These are phyloP conservation scores for Punctoribates punctum DNA, from an alignment of 2,888 invertebrate species.

Conservation along the genomic window DNA sequence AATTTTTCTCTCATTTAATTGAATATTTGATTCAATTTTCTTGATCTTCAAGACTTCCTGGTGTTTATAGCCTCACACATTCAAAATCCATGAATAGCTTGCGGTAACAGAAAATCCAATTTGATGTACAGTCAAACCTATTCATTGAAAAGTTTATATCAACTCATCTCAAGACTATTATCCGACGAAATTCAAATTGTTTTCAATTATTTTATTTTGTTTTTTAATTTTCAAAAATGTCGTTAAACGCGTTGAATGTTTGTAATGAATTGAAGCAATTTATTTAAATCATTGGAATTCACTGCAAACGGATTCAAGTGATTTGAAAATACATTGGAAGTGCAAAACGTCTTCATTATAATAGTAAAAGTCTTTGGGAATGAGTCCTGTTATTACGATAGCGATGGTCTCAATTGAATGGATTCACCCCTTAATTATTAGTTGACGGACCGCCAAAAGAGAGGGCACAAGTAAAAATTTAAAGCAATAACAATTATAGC, in stretches of 20 bases:
- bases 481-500: conserved; percentile 10
- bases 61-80: neutral
- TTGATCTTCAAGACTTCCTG: neutral
- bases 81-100: conserved; percentile 1
- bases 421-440: conserved; percentile 12
- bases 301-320: too few relatives aligned
- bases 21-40: conserved; percentile 9
- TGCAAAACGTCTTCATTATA: conserved; percentile 1
- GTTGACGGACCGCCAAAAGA: neutral
- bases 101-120: neutral
- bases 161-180: too few relatives aligned
- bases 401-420: conserved; percentile 3
- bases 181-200: too few relatives aligned
- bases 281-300: too few relatives aligned
- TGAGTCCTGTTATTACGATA: conserved; percentile 4
- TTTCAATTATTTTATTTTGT: too few relatives aligned
- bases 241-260: too few relatives aligned
- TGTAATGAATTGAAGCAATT: too few relatives aligned
- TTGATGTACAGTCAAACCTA: neutral
- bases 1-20: neutral
- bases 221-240: too few relatives aligned
- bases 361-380: neutral
- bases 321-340: too few relatives aligned
- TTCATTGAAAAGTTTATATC: too few relatives aligned
- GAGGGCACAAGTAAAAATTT: neutral